Conservation (phyloP, 92 coral and sea anemone genomes). For the Isaurus tuberculatus region DNA sequence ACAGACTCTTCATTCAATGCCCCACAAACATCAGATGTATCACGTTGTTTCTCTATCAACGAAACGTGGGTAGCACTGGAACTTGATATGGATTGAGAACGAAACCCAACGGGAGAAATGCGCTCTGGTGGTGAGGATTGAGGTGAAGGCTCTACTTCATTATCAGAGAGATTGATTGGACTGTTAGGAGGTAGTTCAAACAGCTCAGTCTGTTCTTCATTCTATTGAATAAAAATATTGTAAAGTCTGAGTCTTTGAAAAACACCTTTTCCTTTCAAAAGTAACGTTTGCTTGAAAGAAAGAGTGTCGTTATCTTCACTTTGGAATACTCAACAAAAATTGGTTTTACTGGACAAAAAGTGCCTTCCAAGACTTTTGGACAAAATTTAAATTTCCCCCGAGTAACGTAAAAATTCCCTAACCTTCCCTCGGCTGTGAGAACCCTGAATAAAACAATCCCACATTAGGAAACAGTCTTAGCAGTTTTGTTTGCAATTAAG, state of each 20-base stretch:
- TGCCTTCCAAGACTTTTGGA: too few relatives aligned
- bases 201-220: conserved; percentile 23
- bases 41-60: not conserved
- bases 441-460: too few relatives aligned
- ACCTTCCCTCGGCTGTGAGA: too few relatives aligned
- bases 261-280: not conserved
- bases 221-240: not conserved
- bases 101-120: conserved; percentile 11
- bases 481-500: too few relatives aligned
- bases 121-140: not conserved
- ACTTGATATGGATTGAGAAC: not conserved
- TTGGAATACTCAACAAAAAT: too few relatives aligned
- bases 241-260: not conserved
- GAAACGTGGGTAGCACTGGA: not conserved
- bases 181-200: conserved; percentile 44
- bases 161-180: conserved; percentile 30
- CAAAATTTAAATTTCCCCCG: too few relatives aligned
- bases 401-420: too few relatives aligned
- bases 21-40: not conserved
- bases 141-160: conserved; percentile 16
- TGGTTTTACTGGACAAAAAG: too few relatives aligned
- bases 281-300: too few relatives aligned
- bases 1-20: not conserved
- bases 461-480: too few relatives aligned
- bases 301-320: too few relatives aligned